These are phyloP conservation scores for Sisor rabdophorus DNA, from an alignment of 2,113 vertebrate genomes.

Conservation along the genomic window DNA sequence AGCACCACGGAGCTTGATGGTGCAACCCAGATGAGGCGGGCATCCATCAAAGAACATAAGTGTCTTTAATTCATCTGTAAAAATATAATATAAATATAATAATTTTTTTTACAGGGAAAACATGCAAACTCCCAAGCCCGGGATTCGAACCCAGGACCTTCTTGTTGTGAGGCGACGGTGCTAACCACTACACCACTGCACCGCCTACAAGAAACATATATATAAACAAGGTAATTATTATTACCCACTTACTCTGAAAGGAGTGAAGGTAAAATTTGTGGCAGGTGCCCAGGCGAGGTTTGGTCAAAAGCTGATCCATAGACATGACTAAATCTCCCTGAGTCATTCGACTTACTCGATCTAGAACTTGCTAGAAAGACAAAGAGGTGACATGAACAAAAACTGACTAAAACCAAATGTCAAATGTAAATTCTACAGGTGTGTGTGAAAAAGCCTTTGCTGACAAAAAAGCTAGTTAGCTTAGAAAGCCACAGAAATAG, in stretches of 20 bases:
- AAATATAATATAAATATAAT: no score
- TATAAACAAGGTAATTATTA: no score
- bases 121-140: no score
- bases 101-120: no score
- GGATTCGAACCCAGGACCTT: no score
- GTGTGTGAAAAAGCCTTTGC: neutral
- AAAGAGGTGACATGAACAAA: slow-evolving; percentile 10
- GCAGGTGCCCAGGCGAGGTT: slow-evolving; percentile 92
- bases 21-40: slow-evolving; percentile 87
- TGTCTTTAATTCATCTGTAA: slow-evolving; percentile 84
- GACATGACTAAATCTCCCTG: slow-evolving; percentile 97
- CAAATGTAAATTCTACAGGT: no score
- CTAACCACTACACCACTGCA: no score
- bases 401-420: neutral
- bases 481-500: neutral
- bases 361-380: slow-evolving; percentile 86
- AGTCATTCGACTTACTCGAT: slow-evolving; percentile 90
- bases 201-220: no score
- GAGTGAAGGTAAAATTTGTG: slow-evolving; percentile 95
- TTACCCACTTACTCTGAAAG: slow-evolving; percentile 82
- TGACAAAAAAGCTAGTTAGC: neutral
- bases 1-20: slow-evolving; percentile 91
- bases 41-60: slow-evolving; percentile 98
- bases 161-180: no score
- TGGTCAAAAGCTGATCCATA: slow-evolving; percentile 96